These are phyloP conservation scores for Epizoanthus rinbou DNA, from an alignment of 92 coral and sea anemone genomes.

Conservation along the genomic window DNA sequence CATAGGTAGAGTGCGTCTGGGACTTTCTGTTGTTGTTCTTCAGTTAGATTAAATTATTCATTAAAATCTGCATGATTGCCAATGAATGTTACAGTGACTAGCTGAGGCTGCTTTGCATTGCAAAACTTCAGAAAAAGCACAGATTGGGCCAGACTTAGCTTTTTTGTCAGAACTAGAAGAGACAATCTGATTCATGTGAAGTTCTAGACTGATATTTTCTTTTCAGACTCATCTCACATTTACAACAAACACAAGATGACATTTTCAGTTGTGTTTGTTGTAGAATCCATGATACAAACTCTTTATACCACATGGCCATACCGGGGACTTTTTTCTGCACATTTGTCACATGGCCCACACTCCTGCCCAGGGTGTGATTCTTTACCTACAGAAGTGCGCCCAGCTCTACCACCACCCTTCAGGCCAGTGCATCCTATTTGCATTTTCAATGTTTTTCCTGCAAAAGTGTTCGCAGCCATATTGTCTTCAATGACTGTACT, in stretches of 20 bases:
- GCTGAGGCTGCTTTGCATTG: slow-evolving; percentile 4
- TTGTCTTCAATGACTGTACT: no score
- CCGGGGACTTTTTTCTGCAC: slow-evolving; percentile 2
- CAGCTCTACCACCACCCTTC: neutral
- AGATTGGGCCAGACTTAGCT: neutral
- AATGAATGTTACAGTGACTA: slow-evolving; percentile 2
- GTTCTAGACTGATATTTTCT: slow-evolving; percentile 8
- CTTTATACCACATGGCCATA: neutral
- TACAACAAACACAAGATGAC: slow-evolving; percentile 20
- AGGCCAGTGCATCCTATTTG: no score
- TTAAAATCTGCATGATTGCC: neutral
- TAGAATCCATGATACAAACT: slow-evolving; percentile 10
- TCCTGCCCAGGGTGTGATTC: slow-evolving; percentile 15
- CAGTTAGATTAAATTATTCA: neutral
- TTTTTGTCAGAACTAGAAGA: neutral
- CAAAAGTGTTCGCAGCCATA: no score
- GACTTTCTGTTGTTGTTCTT: slow-evolving; percentile 4
- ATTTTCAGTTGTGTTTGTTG: slow-evolving; percentile 15
- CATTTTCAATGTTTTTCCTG: no score
- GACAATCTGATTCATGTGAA: neutral
- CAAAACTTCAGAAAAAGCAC: slow-evolving; percentile 1
- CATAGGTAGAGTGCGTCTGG: slow-evolving; percentile 1
- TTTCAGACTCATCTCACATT: slow-evolving; percentile 15
- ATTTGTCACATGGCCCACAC: slow-evolving; percentile 5
- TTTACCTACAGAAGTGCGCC: slow-evolving; percentile 3